Evolutionary conservation across 2,797 vertebrate species (phyloP), one percentile per base, ranked within the genome.

Genomic region (Serranus cabrilla): DNA sequence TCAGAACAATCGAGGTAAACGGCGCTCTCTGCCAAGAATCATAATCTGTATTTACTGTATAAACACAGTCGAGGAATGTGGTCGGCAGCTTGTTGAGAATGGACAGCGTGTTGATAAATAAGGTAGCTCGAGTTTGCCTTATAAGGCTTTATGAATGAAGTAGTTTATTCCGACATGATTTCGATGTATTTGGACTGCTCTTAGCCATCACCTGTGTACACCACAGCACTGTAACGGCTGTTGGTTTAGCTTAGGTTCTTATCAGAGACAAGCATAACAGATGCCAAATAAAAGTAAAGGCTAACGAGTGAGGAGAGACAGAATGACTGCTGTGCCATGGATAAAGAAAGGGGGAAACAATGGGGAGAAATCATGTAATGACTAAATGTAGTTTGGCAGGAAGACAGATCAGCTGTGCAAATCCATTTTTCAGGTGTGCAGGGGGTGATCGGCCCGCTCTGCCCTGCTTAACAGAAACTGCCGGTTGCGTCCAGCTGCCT

Each of bases 401-500:
- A 74, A 51, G 60, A 31, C 62, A 57, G 77, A 56, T 57, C 80
- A 86, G 74, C 82, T 84, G 82, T 73, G 64, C 62, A 82, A 87
- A 78, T 51, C 64, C 69, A 67, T 85, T 88, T 50, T 88, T 81
- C 65, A 92, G 82, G 76, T 85, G 62, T 72, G 56, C 39, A 65
- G 27, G 40, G 46, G 76, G 69, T 63, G 34, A 34, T 72, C 40
- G 3, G 55, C 57, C 71, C 46, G 39, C 56, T 61, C 58, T 67
- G 66, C 54, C 47, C 51, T 60, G 78, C 82, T 80, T 71, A 54
- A 82, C 84, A 78, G 45, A 82, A 87, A 81, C 55, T 61, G 61
- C 54, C 69, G 65, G 69, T 85, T 76, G 80, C 76, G 78, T 83
- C 82, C 77, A 86, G 84, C 81, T 90, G 87, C 73, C 81, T 64